Evolutionary conservation across 2,888 invertebrate species (phyloP).

Genomic region (Sipha maydis): DNA sequence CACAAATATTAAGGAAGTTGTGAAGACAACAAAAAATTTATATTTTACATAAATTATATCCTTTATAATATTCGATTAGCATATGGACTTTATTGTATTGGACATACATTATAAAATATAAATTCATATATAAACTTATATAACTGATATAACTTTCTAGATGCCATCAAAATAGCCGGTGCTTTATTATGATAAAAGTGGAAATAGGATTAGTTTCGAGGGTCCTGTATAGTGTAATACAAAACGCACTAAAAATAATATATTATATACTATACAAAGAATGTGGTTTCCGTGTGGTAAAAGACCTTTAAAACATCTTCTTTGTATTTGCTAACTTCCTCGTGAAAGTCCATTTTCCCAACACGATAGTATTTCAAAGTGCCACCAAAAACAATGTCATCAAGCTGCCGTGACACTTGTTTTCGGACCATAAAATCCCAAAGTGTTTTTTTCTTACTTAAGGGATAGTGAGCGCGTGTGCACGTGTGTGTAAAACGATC

Average conservation of each 20-base stretch:
- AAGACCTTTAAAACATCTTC: constrained; percentile 9
- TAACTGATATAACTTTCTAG: not conserved
- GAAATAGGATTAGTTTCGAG: constrained; percentile 36
- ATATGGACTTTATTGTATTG: not conserved
- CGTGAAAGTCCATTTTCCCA: constrained; percentile 49
- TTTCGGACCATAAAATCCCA: constrained; percentile 59
- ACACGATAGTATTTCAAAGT: constrained; percentile 51
- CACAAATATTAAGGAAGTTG: too few relatives aligned
- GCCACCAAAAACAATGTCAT: constrained; percentile 43
- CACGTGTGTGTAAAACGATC: constrained; percentile 53
- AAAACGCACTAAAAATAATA: not conserved
- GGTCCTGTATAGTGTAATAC: not conserved
- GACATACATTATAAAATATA: not conserved
- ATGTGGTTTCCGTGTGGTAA: constrained; percentile 18
- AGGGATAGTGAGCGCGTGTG: not conserved
- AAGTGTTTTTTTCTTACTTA: constrained; percentile 46
- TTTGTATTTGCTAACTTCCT: constrained; percentile 34
- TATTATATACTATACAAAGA: constrained; percentile 13
- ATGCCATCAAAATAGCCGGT: not conserved
- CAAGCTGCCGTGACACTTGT: constrained; percentile 46
- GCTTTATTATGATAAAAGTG: constrained; percentile 19
- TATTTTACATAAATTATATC: not conserved
- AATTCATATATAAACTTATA: not conserved
- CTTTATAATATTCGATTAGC: not conserved
- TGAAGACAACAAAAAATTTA: too few relatives aligned